Conservation (phyloP, 2,888 invertebrate genomes). For the Plebejus argus region DNA sequence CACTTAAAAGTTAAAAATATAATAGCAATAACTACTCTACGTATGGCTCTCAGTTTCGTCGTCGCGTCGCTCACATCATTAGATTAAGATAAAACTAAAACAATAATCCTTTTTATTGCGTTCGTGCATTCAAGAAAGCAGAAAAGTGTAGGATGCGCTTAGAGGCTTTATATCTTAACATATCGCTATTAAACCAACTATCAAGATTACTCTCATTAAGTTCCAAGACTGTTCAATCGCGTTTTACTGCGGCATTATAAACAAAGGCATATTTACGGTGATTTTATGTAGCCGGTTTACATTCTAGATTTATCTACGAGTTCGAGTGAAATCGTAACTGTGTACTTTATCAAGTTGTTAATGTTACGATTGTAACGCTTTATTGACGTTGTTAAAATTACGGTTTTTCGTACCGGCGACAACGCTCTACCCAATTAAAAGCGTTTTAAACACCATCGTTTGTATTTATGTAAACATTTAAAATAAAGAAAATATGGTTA, state of each 20-base stretch:
- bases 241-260: slow-evolving; percentile 48
- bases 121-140: slow-evolving; percentile 64
- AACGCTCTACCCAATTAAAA: background rate
- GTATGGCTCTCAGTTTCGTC: slow-evolving; percentile 37
- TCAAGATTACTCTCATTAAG: slow-evolving; percentile 53
- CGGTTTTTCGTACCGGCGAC: background rate
- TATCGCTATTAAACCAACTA: slow-evolving; percentile 50
- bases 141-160: slow-evolving; percentile 65
- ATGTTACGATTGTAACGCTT: slow-evolving; percentile 5
- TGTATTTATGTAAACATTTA: too few relatives aligned
- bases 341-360: slow-evolving; percentile 28
- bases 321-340: slow-evolving; percentile 20
- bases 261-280: slow-evolving; percentile 50
- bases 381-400: background rate
- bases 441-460: background rate
- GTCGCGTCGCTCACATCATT: slow-evolving; percentile 64
- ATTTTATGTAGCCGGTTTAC: slow-evolving; percentile 41
- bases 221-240: slow-evolving; percentile 48
- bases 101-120: slow-evolving; percentile 79
- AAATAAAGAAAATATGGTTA: too few relatives aligned
- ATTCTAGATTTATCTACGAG: slow-evolving; percentile 35
- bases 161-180: slow-evolving; percentile 52
- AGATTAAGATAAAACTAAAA: slow-evolving; percentile 79
- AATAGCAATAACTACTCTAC: slow-evolving; percentile 35
- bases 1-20: slow-evolving; percentile 1